Conservation (phyloP, 2,888 invertebrate species). For the Drosophila mulleri region DNA sequence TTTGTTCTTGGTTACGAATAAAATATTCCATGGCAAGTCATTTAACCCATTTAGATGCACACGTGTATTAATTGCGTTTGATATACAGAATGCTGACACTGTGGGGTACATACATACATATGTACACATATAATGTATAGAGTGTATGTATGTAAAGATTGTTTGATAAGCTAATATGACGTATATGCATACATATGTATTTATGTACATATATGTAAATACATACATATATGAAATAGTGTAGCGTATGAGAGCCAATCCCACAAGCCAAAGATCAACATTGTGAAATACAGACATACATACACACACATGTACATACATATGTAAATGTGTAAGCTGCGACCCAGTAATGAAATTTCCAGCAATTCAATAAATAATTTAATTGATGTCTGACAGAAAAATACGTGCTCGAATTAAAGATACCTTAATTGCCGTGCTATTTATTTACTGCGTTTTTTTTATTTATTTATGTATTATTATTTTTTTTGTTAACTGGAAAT, state of each 20-base stretch:
- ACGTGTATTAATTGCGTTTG: not conserved
- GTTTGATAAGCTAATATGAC: slow-evolving; percentile 21
- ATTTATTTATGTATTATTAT: not conserved
- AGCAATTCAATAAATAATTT: slow-evolving; percentile 18
- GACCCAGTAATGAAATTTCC: slow-evolving; percentile 2
- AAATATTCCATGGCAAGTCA: slow-evolving; percentile 5
- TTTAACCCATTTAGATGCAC: slow-evolving; percentile 9
- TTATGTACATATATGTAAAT: too few relatives aligned
- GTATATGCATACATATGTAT: not conserved
- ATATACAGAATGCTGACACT: not conserved
- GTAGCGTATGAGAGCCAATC: slow-evolving; percentile 34
- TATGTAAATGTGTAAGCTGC: not conserved
- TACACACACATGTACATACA: not conserved
- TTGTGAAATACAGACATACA: slow-evolving; percentile 13
- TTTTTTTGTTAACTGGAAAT: not conserved
- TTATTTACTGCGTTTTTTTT: not conserved
- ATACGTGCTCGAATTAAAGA: slow-evolving; percentile 2
- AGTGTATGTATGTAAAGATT: slow-evolving; percentile 1
- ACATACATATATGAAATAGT: slow-evolving; percentile 16
- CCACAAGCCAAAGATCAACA: slow-evolving; percentile 36
- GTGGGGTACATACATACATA: not conserved
- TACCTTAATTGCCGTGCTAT: not conserved
- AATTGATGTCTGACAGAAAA: not conserved
- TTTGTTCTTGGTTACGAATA: not conserved
- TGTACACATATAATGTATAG: not conserved